A percentile compares a stretch with the other conserved stretches of the same genome.
Evolutionary conservation across 2,797 vertebrate genomes (phyloP).

Genomic region (Premnoplex brunnescens): DNA sequence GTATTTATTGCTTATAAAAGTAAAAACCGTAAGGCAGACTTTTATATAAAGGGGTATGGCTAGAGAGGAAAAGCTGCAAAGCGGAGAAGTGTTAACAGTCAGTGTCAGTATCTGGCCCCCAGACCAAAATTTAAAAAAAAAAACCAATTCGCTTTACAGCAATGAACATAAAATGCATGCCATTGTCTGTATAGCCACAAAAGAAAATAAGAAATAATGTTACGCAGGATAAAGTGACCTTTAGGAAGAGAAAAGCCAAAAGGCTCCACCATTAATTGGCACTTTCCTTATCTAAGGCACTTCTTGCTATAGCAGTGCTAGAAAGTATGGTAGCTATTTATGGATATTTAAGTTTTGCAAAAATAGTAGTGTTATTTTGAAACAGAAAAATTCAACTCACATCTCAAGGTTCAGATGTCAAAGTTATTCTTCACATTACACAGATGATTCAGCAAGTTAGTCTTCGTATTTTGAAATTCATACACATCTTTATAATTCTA

Average conservation of each 20-base stretch:
- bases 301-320: background rate
- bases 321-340: background rate
- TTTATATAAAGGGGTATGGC: background rate
- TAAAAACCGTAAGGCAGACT: background rate
- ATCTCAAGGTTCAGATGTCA: background rate
- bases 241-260: background rate
- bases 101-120: background rate
- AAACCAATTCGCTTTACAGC: background rate
- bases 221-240: background rate
- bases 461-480: background rate
- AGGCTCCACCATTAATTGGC: background rate
- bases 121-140: background rate
- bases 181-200: background rate
- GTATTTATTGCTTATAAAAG: conserved; percentile 11
- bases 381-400: background rate
- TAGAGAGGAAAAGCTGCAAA: background rate
- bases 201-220: background rate
- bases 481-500: background rate
- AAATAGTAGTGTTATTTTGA: background rate
- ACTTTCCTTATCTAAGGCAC: background rate
- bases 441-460: background rate
- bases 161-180: background rate
- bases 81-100: background rate
- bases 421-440: background rate
- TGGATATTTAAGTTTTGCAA: background rate